phyloP scores from a whole-genome alignment of 2,888 invertebrate species.

The Celastrina argiolus region DNA sequence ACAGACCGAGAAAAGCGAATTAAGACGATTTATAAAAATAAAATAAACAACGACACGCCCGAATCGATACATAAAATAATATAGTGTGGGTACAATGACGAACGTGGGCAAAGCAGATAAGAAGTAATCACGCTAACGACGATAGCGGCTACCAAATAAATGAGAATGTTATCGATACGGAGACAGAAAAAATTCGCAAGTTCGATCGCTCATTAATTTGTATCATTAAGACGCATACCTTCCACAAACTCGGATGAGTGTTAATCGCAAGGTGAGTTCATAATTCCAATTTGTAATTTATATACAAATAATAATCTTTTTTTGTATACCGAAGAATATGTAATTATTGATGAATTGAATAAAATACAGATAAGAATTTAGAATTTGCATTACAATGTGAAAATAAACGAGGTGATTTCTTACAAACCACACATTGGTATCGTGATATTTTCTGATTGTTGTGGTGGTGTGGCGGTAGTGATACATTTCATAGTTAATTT shows the following conservation, averaged over 20 bases:
- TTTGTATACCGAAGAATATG: too few relatives aligned
- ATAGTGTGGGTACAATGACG: neutral
- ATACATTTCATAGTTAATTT: too few relatives aligned
- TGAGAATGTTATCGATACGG: neutral
- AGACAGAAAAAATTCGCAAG: slow-evolving; percentile 7
- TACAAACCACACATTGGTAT: too few relatives aligned
- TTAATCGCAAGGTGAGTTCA: slow-evolving; percentile 12
- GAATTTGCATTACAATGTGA: too few relatives aligned
- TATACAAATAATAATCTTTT: too few relatives aligned
- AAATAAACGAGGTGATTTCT: too few relatives aligned
- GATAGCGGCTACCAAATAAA: neutral
- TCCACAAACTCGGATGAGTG: neutral
- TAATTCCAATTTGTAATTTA: neutral
- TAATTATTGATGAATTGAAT: too few relatives aligned
- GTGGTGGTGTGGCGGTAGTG: too few relatives aligned
- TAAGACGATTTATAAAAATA: neutral
- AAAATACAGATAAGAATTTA: too few relatives aligned
- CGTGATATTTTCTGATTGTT: too few relatives aligned
- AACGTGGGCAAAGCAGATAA: neutral
- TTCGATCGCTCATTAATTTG: neutral
- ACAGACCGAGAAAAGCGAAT: too few relatives aligned
- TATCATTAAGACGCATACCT: slow-evolving; percentile 38
- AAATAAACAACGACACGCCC: neutral
- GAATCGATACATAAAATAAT: neutral
- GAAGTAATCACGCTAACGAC: slow-evolving; percentile 12